These are phyloP conservation scores for Rousettus madagascariensis DNA, from an alignment of 2,797 vertebrate species.

Conservation along the genomic window DNA sequence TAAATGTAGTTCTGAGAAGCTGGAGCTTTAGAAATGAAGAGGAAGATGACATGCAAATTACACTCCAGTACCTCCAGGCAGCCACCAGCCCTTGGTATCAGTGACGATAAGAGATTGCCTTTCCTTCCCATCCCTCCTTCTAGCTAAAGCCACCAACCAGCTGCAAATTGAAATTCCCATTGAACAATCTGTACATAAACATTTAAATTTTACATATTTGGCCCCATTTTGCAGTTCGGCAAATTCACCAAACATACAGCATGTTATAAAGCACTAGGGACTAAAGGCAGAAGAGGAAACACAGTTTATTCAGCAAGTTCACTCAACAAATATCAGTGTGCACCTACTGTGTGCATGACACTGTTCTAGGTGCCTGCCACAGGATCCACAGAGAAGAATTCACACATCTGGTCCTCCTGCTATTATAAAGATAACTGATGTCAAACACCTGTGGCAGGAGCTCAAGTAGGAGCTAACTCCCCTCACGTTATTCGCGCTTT, in stretches of 20 bases:
- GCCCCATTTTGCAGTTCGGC: constrained; percentile 2
- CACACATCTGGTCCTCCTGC: fast-evolving
- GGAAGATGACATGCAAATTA: not conserved
- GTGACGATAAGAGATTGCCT: not conserved
- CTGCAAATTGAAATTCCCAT: not conserved
- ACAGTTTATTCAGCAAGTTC: not conserved
- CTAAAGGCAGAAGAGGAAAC: not conserved
- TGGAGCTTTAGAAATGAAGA: not conserved
- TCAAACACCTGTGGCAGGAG: not conserved
- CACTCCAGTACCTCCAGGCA: not conserved
- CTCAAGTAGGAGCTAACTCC: constrained; percentile 13
- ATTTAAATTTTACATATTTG: not conserved
- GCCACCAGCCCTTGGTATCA: not conserved
- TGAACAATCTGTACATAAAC: not conserved
- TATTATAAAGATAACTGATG: fast-evolving
- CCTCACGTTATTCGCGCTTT: constrained; percentile 61
- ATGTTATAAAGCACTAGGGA: not conserved
- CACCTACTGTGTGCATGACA: fast-evolving
- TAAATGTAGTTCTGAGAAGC: not conserved
- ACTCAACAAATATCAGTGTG: not conserved
- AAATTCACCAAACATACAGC: not conserved
- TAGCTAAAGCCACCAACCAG: not conserved
- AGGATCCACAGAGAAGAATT: fast-evolving
- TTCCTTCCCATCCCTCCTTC: not conserved
- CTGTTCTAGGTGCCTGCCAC: not conserved